Percentiles rank a stretch among this genome's conserved stretches.
Evolutionary conservation across 2,113 vertebrate species (phyloP).

Genomic region (Rafetus swinhoei): DNA sequence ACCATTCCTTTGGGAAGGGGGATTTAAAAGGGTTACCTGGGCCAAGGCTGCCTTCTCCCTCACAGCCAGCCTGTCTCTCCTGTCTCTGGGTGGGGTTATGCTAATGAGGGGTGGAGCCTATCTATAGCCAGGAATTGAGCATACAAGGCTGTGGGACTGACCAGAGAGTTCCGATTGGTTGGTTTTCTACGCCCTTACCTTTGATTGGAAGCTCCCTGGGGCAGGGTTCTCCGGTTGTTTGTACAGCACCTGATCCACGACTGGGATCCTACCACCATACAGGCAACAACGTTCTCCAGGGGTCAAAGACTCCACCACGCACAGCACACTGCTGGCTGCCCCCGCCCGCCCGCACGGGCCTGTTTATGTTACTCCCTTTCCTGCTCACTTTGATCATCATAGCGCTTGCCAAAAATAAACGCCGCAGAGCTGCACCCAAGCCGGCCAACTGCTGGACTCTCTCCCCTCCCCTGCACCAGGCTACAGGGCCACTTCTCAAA

Average conservation of each 20-base stretch:
- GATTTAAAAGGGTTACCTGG: neutral
- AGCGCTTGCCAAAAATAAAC: constrained; percentile 4
- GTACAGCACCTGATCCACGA: neutral
- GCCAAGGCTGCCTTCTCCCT: neutral
- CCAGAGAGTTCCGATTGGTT: neutral
- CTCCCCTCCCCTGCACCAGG: neutral
- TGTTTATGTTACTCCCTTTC: accelerated
- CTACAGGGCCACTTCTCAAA: neutral
- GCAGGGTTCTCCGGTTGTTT: neutral
- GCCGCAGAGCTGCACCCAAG: neutral
- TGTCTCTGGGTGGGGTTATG: neutral
- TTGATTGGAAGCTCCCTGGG: neutral
- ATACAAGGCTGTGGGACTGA: neutral
- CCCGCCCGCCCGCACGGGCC: accelerated
- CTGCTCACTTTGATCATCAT: constrained; percentile 1
- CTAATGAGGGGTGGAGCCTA: neutral
- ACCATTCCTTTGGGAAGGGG: neutral
- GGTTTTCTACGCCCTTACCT: neutral
- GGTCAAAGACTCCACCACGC: neutral
- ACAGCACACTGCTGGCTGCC: neutral
- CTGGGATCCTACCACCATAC: neutral
- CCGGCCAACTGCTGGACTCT: neutral
- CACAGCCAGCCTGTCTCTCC: neutral
- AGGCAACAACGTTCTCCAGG: neutral
- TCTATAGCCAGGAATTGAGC: neutral